Conservation (phyloP, 2,113 vertebrate species). For the Cyanoliseus patagonus region DNA sequence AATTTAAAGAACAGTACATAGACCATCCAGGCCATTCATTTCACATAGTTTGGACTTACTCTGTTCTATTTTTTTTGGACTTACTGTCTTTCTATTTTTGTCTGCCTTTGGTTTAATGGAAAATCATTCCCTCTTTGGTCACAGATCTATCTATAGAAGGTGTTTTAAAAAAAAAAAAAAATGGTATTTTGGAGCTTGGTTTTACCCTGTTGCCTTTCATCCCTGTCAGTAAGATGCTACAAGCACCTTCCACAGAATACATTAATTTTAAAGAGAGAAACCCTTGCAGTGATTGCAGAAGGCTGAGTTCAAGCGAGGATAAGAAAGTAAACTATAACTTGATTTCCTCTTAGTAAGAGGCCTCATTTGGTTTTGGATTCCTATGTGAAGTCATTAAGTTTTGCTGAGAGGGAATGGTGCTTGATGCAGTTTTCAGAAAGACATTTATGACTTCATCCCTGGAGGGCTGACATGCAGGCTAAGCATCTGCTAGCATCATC, state of each 20-base stretch:
- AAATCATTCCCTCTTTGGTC: not conserved
- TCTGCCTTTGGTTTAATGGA: not conserved
- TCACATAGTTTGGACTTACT: not conserved
- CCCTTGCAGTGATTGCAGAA: not conserved
- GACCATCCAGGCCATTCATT: not conserved
- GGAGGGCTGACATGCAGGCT: not conserved
- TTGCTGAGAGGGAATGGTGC: not conserved
- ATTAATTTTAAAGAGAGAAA: not conserved
- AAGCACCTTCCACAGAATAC: not conserved
- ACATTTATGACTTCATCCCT: not conserved
- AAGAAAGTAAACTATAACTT: not conserved
- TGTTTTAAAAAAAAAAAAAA: not conserved
- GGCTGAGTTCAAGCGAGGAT: not conserved
- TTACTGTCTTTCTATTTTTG: not conserved
- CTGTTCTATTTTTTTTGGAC: no score
- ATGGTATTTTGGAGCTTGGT: not conserved
- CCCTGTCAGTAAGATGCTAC: not conserved
- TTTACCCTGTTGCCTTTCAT: not conserved
- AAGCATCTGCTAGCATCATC: not conserved
- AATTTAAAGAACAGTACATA: not conserved
- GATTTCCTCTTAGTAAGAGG: not conserved
- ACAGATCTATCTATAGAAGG: not conserved
- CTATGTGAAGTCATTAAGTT: not conserved
- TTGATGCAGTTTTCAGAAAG: not conserved
- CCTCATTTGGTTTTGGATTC: not conserved